A percentile compares a stretch with the other conserved stretches of the same genome.
These are phyloP conservation scores for Todus mexicanus DNA, from an alignment of 2,797 vertebrate species.

Conservation along the genomic window DNA sequence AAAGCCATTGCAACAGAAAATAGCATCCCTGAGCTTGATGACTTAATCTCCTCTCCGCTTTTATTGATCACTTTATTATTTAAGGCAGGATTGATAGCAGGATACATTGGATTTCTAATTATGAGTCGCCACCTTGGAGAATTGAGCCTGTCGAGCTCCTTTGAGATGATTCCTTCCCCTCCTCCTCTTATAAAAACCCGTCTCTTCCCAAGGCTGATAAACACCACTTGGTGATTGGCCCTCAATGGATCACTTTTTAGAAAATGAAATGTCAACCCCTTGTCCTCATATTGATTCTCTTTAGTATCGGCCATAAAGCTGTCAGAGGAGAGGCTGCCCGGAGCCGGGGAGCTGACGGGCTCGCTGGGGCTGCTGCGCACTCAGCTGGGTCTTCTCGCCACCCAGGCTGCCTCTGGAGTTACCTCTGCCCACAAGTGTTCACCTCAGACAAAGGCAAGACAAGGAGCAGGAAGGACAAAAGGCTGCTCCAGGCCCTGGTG, in stretches of 20 bases:
- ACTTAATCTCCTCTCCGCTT: constrained; percentile 71
- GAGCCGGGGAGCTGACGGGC: constrained; percentile 72
- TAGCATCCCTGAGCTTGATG: constrained; percentile 62
- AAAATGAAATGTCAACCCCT: constrained; percentile 83
- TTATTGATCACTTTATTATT: constrained; percentile 78
- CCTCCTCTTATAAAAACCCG: constrained; percentile 45
- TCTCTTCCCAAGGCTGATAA: constrained; percentile 77
- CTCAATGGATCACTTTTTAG: constrained; percentile 81
- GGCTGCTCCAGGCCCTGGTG: background rate
- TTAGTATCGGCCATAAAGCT: constrained; percentile 79
- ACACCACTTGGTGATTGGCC: constrained; percentile 75
- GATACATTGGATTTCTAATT: constrained; percentile 78
- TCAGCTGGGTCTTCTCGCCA: constrained; percentile 21
- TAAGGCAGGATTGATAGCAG: constrained; percentile 73
- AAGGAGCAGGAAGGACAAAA: background rate
- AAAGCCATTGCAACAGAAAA: constrained; percentile 67
- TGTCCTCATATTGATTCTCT: constrained; percentile 81
- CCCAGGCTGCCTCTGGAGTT: constrained; percentile 1
- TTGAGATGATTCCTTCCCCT: constrained; percentile 64
- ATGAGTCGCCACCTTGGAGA: constrained; percentile 71
- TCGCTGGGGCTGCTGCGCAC: background rate
- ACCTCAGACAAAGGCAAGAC: background rate
- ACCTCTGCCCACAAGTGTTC: background rate
- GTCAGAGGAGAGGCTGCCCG: constrained; percentile 71
- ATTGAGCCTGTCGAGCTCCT: constrained; percentile 69